Conservation (phyloP, 2,797 vertebrate genomes). For the Echiichthys vipera region DNA sequence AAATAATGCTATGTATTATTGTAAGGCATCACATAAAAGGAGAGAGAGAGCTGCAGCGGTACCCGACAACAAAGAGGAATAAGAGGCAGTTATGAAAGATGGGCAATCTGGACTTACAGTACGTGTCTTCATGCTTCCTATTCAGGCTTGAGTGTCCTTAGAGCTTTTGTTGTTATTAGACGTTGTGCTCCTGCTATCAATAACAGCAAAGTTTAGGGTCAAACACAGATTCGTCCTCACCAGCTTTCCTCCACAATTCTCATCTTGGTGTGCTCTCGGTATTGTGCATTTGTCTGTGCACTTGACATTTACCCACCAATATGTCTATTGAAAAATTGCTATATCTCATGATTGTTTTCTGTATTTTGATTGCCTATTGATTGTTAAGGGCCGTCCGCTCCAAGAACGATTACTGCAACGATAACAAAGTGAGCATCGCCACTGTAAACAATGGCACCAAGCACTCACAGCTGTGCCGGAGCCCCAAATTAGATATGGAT, state of each 20-base stretch:
- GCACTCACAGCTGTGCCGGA: no score
- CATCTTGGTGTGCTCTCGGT: background rate
- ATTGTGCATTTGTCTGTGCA: background rate
- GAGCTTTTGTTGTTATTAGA: constrained; percentile 29
- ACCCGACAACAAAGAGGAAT: background rate
- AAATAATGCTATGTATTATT: no score
- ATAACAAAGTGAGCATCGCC: no score
- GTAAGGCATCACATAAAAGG: constrained; percentile 11
- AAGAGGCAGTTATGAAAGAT: constrained; percentile 21
- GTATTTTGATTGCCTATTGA: constrained; percentile 18
- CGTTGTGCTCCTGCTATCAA: background rate
- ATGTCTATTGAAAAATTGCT: background rate
- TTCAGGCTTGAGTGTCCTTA: background rate
- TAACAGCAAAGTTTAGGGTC: constrained; percentile 10
- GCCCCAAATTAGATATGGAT: no score
- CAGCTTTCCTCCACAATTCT: background rate
- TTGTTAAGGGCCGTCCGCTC: no score
- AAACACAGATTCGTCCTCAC: background rate
- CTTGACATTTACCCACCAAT: constrained; percentile 28
- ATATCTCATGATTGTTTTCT: background rate
- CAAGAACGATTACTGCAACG: no score
- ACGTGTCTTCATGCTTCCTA: background rate
- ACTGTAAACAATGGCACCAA: no score
- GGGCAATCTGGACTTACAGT: constrained; percentile 14
- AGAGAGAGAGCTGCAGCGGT: background rate